Percentiles rank a stretch among this genome's conserved stretches.
Conservation (phyloP, 2,113 vertebrate species). For the Phyllopteryx taeniolatus region DNA sequence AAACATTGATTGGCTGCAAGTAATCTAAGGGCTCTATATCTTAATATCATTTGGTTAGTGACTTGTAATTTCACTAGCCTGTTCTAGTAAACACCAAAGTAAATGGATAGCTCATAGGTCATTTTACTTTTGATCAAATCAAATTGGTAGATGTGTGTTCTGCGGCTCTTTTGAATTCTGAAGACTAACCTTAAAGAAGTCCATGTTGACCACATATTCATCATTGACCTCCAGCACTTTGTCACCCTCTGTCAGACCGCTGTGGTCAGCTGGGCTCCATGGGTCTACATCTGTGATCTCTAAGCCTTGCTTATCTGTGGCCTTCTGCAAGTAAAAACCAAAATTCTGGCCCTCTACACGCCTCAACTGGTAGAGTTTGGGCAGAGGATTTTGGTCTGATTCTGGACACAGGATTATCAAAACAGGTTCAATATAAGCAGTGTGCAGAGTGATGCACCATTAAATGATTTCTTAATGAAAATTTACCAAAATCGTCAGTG, state of each 20-base stretch:
- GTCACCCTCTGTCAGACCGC: conserved; percentile 80
- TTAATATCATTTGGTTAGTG: background rate
- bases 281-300: conserved; percentile 72
- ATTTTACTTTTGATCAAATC: background rate
- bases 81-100: background rate
- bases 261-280: conserved; percentile 78
- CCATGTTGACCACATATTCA: conserved; percentile 70
- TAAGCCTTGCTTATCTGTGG: conserved; percentile 57
- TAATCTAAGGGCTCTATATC: background rate
- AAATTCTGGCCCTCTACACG: conserved; percentile 73
- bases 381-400: conserved; percentile 32
- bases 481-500: conserved; percentile 83
- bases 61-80: background rate
- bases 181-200: conserved; percentile 73
- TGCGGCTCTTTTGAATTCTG: background rate
- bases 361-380: conserved; percentile 79
- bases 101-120: background rate
- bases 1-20: background rate
- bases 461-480: background rate
- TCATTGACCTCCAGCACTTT: conserved; percentile 83
- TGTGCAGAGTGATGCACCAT: fast-evolving
- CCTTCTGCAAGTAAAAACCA: conserved; percentile 78
- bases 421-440: background rate
- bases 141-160: background rate
- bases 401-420: conserved; percentile 27